Evolutionary conservation across 2,797 vertebrate species (phyloP).

Genomic region (Alcedo atthis): DNA sequence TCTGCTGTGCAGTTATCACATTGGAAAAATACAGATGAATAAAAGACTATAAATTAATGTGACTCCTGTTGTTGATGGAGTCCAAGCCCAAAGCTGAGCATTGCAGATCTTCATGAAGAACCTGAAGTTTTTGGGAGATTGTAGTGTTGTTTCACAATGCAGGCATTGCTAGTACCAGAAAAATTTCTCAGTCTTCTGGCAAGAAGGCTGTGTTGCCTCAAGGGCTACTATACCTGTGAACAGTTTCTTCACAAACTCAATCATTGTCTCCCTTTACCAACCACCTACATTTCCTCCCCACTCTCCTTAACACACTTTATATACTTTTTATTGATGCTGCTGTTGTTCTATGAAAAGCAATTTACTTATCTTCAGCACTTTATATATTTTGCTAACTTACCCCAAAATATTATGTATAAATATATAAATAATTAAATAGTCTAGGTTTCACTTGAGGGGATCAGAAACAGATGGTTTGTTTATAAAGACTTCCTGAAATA

Average conservation of each 20-base stretch:
- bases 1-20: neutral
- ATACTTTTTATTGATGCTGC: neutral
- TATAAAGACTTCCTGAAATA: neutral
- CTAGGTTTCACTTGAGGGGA: neutral
- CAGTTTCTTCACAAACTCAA: neutral
- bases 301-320: neutral
- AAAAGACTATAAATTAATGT: neutral
- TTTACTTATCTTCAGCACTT: neutral
- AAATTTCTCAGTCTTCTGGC: neutral
- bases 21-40: neutral
- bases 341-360: neutral
- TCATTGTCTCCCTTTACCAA: neutral
- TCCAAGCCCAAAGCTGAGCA: neutral
- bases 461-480: neutral
- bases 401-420: neutral
- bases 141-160: neutral
- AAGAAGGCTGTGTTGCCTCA: neutral
- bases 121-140: neutral
- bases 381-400: neutral
- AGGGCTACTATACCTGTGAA: neutral
- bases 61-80: neutral
- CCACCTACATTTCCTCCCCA: neutral
- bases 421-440: neutral
- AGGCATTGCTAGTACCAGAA: neutral
- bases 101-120: neutral